These are phyloP conservation scores for Xenopus laevis DNA, from an alignment of 2,113 vertebrate species.

Conservation along the genomic window DNA sequence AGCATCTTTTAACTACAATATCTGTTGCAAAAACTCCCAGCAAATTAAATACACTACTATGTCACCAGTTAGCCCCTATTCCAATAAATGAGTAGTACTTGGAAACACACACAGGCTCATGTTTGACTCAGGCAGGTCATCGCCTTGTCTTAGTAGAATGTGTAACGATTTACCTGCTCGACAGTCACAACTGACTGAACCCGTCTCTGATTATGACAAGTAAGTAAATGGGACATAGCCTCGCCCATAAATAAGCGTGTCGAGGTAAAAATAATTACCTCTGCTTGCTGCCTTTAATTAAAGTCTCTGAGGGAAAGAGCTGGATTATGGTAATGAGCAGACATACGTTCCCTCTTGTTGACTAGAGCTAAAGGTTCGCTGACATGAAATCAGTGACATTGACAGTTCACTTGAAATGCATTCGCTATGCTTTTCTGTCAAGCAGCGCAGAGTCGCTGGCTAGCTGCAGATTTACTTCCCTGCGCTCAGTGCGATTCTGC, in stretches of 20 bases:
- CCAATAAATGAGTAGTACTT: too few relatives aligned
- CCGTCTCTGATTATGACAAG: conserved; percentile 48
- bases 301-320: conserved; percentile 86
- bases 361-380: conserved; percentile 76
- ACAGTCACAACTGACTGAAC: conserved; percentile 40
- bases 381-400: conserved; percentile 76
- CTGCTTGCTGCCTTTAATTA: conserved; percentile 91
- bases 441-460: conserved; percentile 16
- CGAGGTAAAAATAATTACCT: conserved; percentile 78
- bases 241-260: conserved; percentile 69
- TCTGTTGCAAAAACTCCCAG: too few relatives aligned
- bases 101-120: too few relatives aligned
- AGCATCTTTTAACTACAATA: too few relatives aligned
- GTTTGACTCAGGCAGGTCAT: too few relatives aligned
- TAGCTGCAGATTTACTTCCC: neutral
- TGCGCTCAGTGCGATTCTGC: neutral
- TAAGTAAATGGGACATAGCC: conserved; percentile 55
- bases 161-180: conserved; percentile 43
- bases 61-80: too few relatives aligned
- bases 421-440: conserved; percentile 65
- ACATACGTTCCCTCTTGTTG: conserved; percentile 79
- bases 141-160: neutral
- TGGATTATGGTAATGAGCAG: conserved; percentile 95
- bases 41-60: too few relatives aligned
- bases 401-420: conserved; percentile 75